Base-by-base conservation (phyloP, 2,888 invertebrate genomes). In the Pseudanteris insignis region DNA sequence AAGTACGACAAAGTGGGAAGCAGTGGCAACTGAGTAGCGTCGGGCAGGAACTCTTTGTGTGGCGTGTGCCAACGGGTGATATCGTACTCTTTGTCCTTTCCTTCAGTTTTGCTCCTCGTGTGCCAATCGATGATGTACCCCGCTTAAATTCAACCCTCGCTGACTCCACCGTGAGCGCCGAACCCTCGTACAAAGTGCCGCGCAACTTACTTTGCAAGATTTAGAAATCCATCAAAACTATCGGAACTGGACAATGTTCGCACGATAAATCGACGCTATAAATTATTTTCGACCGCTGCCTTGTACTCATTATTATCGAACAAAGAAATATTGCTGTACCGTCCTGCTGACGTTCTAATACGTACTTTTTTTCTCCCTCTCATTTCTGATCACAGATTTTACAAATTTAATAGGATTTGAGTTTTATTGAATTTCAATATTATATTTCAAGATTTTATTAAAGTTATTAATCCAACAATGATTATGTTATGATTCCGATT, bases 31-130 rank as follows among this genome's bases (percentile, higher is more conserved):
- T 41, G 15, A 30, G 44, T 9, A 53, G 48, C 48, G 48, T 46
- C 58, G 47, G 30, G 36, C 33, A 46, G 64, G 26, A 55, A 54
- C 53, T 66, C 71, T 71, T 72, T 72, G 70, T 72, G 68, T 71
- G 70, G 70, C 70, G 70, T 67, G 70, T 70, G 70, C 71, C 70
- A 71, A 71, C 70, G 71, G 70, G 69, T 70, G 67, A 66, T 71
- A 57, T 59, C 30, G 55, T 69, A 59, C 68, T 68, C 71, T 72
- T 72, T 72, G 71, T 72, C 70, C 70, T 63, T 63, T 66, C 69
- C 69, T 68, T 71, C 70, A 70, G 71, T 70, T 70, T 68, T 65
- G 30, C 37, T 32, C 46, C 55, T 50, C 64, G 61, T 61, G 65
- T 63, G 68, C 68, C 69, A 72, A 72, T 72, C 72, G 72, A 72